phyloP scores from a whole-genome alignment of 2,113 vertebrate species.

The Halcyon senegalensis region DNA sequence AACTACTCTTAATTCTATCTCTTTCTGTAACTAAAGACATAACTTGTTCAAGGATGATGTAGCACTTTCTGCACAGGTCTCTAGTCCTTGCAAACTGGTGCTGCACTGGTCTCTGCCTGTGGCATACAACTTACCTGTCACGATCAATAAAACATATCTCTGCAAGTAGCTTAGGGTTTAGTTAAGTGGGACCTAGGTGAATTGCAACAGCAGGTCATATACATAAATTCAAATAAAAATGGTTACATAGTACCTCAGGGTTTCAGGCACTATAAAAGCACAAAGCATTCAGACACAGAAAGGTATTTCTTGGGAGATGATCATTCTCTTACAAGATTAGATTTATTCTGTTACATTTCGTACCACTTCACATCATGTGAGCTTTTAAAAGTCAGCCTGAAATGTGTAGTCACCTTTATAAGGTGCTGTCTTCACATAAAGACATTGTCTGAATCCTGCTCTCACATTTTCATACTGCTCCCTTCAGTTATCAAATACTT shows the following conservation, averaged over 20 bases:
- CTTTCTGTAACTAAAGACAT: background rate
- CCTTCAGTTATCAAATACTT: background rate
- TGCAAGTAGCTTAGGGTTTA: background rate
- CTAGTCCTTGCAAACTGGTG: background rate
- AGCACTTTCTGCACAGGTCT: background rate
- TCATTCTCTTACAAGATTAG: background rate
- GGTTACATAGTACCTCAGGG: background rate
- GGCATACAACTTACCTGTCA: background rate
- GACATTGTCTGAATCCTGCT: background rate
- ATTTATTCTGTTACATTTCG: background rate
- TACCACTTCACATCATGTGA: background rate
- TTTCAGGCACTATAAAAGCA: background rate
- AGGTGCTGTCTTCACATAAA: background rate
- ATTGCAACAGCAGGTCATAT: background rate
- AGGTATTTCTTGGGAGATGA: background rate
- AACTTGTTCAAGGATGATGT: accelerated
- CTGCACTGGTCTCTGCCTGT: background rate
- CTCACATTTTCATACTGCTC: background rate
- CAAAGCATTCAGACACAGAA: background rate
- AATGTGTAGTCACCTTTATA: background rate
- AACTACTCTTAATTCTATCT: background rate
- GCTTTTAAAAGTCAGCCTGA: background rate
- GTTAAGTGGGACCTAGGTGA: background rate
- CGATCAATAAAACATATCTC: accelerated
- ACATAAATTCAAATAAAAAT: background rate